Evolutionary conservation across 2,888 invertebrate species (phyloP).

Genomic region (Diarsia rubi): DNA sequence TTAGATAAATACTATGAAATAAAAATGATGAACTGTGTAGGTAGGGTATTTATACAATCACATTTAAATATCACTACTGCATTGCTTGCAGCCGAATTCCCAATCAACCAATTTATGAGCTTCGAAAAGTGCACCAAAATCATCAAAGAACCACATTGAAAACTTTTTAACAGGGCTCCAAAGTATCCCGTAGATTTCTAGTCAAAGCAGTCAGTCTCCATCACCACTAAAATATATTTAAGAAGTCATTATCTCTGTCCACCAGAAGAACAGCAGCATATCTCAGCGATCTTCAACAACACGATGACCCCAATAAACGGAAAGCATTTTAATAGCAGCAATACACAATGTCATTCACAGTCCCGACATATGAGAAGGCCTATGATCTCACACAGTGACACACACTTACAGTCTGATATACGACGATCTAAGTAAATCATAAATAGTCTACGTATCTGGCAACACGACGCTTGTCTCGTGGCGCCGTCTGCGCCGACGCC

Average conservation of each 20-base stretch:
- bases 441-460: conserved; percentile 56
- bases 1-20: neutral
- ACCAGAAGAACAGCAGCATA: neutral
- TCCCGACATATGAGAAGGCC: conserved; percentile 19
- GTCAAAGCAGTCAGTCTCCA: neutral
- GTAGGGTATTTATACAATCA: neutral
- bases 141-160: neutral
- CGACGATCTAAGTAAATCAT: conserved; percentile 48
- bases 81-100: neutral
- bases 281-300: neutral
- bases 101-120: neutral
- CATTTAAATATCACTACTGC: neutral
- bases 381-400: conserved; percentile 44
- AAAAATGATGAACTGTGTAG: neutral
- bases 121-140: neutral
- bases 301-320: conserved; percentile 10
- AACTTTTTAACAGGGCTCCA: neutral
- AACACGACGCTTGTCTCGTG: conserved; percentile 61
- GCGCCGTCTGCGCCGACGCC: conserved; percentile 68
- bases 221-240: neutral
- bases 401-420: conserved; percentile 39
- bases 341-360: conserved; percentile 21
- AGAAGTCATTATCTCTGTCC: neutral
- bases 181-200: neutral
- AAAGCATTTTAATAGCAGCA: conserved; percentile 30